Conservation (phyloP, 2,113 vertebrate genomes). For the Callaeas wilsoni region DNA sequence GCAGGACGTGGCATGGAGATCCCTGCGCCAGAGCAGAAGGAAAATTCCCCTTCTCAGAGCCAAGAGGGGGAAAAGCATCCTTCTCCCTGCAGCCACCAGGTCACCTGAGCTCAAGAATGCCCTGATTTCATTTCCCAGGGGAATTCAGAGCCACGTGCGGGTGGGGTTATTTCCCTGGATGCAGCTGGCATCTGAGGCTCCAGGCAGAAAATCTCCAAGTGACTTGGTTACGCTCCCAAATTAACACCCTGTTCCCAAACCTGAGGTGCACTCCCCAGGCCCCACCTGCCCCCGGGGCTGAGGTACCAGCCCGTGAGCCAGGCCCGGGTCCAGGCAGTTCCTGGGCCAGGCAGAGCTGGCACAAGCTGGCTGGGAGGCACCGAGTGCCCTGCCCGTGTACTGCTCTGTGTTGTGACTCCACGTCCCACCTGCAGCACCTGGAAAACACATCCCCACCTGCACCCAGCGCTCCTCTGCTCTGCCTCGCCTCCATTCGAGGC, state of each 20-base stretch:
- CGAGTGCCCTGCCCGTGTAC: too few relatives aligned
- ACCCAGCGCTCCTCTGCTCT: too few relatives aligned
- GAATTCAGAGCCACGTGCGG: neutral
- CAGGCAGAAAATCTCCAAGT: neutral
- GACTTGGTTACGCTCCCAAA: neutral
- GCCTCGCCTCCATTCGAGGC: neutral
- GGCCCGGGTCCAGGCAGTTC: rapidly evolving
- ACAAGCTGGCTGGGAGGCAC: too few relatives aligned
- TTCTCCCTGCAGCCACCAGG: neutral
- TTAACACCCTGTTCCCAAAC: neutral
- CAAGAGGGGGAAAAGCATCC: neutral
- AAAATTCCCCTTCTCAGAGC: neutral
- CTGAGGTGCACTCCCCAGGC: neutral
- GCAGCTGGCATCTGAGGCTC: neutral
- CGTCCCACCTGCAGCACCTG: neutral
- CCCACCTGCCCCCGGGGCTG: neutral
- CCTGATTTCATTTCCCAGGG: neutral
- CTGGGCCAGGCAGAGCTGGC: neutral
- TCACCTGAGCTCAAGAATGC: neutral
- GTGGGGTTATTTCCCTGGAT: neutral
- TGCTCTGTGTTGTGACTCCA: neutral
- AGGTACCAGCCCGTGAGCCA: neutral
- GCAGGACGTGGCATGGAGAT: neutral
- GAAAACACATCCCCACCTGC: neutral
- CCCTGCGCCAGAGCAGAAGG: neutral